phyloP scores from a whole-genome alignment of 2,797 vertebrate genomes.

The Acipenser transmontanus region DNA sequence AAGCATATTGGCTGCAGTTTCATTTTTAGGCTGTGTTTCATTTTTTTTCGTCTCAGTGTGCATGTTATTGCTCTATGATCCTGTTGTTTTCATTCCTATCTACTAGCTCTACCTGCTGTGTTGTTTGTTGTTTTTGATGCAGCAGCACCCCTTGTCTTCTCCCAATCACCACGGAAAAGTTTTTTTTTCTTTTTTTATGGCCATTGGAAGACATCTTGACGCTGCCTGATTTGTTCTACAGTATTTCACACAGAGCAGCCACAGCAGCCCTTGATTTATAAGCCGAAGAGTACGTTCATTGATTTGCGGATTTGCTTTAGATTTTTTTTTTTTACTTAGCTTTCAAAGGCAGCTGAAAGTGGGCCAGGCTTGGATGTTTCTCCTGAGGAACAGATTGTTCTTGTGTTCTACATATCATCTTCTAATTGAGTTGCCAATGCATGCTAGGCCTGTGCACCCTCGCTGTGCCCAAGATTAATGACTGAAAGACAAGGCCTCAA shows the following conservation, averaged over 20 bases:
- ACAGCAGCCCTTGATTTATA: conserved; percentile 1
- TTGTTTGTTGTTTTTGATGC: background rate
- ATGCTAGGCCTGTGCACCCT: conserved; percentile 35
- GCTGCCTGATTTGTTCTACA: background rate
- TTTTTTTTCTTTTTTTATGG: background rate
- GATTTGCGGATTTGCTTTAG: conserved; percentile 3
- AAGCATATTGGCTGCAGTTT: background rate
- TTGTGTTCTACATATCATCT: conserved; percentile 29
- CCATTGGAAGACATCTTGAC: background rate
- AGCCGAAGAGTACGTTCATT: background rate
- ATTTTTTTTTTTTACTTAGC: conserved; percentile 1
- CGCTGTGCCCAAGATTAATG: conserved; percentile 26
- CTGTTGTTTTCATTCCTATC: background rate
- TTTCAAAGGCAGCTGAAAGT: background rate
- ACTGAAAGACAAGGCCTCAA: conserved; percentile 48
- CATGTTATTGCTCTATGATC: background rate
- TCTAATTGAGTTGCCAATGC: conserved; percentile 30
- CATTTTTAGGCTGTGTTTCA: background rate
- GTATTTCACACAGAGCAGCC: background rate
- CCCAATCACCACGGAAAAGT: background rate
- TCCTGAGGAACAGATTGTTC: conserved; percentile 25
- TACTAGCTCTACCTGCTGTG: background rate
- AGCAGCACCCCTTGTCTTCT: background rate
- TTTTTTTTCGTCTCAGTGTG: background rate
- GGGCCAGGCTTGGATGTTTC: background rate